These are phyloP conservation scores for Rynchops niger DNA, from an alignment of 2,113 vertebrate genomes.

Conservation along the genomic window DNA sequence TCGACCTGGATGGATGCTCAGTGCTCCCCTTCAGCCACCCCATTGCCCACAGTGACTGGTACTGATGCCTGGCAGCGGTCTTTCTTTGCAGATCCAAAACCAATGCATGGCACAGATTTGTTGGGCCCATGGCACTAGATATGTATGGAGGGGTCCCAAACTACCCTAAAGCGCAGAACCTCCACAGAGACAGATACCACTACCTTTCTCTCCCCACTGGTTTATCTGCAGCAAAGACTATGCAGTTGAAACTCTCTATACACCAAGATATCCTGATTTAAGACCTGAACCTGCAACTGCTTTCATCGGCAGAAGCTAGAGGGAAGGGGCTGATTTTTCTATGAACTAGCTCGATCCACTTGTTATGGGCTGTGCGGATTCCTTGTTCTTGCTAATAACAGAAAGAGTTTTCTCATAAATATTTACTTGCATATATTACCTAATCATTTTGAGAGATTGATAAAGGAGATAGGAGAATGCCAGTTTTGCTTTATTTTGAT, in stretches of 20 bases:
- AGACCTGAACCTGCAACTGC: neutral
- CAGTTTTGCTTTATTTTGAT: neutral
- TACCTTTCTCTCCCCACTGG: neutral
- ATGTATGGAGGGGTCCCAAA: neutral
- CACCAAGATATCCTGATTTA: neutral
- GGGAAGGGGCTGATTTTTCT: neutral
- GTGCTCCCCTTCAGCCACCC: neutral
- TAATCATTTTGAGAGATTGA: neutral
- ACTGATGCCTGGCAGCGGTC: neutral
- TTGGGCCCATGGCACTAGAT: neutral
- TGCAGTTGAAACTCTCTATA: neutral
- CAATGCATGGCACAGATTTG: neutral
- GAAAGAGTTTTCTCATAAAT: neutral
- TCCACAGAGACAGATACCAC: neutral
- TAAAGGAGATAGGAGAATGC: neutral
- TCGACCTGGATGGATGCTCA: neutral
- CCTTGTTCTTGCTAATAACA: neutral
- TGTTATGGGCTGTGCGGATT: neutral
- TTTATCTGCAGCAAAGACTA: neutral
- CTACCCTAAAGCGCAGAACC: neutral
- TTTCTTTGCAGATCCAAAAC: neutral
- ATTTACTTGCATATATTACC: neutral
- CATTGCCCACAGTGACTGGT: too few relatives aligned
- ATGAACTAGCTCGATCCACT: neutral
- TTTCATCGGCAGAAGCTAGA: neutral